phyloP scores from a whole-genome alignment of 2,113 vertebrate species.

The Odocoileus hemionus region DNA sequence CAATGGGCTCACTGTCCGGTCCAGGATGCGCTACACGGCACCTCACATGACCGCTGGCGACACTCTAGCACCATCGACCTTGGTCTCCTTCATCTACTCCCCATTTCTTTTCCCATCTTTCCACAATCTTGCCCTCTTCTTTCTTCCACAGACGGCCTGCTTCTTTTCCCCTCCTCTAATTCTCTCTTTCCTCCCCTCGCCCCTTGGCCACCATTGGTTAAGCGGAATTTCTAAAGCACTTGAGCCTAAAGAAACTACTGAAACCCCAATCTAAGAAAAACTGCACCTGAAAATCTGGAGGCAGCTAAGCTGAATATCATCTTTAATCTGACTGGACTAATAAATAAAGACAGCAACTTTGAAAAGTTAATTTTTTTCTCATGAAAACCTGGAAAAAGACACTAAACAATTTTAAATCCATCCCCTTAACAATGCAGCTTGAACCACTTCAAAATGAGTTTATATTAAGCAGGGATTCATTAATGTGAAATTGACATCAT shows the following conservation, averaged over 20 bases:
- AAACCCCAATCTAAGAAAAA: neutral
- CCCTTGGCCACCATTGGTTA: neutral
- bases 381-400: neutral
- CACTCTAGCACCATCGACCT: no score
- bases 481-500: neutral
- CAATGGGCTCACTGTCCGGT: neutral
- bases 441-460: neutral
- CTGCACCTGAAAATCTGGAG: neutral
- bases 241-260: neutral
- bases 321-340: neutral
- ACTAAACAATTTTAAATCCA: neutral
- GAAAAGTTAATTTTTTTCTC: neutral
- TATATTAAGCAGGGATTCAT: neutral
- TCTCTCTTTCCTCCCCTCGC: neutral
- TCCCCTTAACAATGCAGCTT: neutral
- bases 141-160: neutral
- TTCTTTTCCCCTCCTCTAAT: neutral
- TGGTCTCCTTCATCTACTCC: neutral
- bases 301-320: neutral
- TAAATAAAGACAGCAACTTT: neutral
- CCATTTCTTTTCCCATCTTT: neutral
- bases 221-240: neutral
- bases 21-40: rapidly evolving
- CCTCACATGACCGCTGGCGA: rapidly evolving
- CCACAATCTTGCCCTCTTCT: neutral